Percentiles rank a stretch among this genome's conserved stretches.
phyloP scores from a whole-genome alignment of 1,140 invertebrate species.

The Drosophila pseudoobscura region DNA sequence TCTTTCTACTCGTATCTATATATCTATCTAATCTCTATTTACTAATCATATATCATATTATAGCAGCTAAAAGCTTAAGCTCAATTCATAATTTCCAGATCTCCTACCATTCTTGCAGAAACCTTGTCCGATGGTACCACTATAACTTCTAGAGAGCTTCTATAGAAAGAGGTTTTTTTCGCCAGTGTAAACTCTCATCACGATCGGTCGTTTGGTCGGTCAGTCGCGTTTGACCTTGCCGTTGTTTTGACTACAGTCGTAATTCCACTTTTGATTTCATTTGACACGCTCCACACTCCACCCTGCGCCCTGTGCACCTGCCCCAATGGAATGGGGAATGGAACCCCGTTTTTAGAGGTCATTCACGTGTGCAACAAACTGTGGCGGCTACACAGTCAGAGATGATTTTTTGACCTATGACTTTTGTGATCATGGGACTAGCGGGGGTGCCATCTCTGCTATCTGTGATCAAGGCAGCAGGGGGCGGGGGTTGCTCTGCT shows the following conservation, averaged over 20 bases:
- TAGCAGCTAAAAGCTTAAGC: too few relatives aligned
- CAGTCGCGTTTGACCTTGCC: constrained; percentile 72
- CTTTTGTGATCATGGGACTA: background rate
- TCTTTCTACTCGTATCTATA: too few relatives aligned
- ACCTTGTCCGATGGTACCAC: too few relatives aligned
- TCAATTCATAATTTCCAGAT: too few relatives aligned
- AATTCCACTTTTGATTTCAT: constrained; percentile 61
- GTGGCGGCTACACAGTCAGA: constrained; percentile 31
- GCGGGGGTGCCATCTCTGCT: background rate
- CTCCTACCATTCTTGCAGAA: too few relatives aligned
- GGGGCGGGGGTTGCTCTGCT: too few relatives aligned
- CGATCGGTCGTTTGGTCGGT: constrained; percentile 40
- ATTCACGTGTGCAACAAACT: constrained; percentile 71
- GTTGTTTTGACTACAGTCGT: constrained; percentile 54
- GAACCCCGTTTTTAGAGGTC: constrained; percentile 65
- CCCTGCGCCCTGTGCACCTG: background rate
- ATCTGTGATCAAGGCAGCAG: background rate
- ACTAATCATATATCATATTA: too few relatives aligned
- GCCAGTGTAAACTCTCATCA: constrained; percentile 14
- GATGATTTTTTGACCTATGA: constrained; percentile 26
- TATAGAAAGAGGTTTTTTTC: too few relatives aligned
- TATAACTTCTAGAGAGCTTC: too few relatives aligned
- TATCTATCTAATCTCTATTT: too few relatives aligned
- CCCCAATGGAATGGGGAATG: background rate
- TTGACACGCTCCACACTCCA: constrained; percentile 44